Conservation (phyloP, 1,140 invertebrate genomes). For the Drosophila quadrilineata region DNA sequence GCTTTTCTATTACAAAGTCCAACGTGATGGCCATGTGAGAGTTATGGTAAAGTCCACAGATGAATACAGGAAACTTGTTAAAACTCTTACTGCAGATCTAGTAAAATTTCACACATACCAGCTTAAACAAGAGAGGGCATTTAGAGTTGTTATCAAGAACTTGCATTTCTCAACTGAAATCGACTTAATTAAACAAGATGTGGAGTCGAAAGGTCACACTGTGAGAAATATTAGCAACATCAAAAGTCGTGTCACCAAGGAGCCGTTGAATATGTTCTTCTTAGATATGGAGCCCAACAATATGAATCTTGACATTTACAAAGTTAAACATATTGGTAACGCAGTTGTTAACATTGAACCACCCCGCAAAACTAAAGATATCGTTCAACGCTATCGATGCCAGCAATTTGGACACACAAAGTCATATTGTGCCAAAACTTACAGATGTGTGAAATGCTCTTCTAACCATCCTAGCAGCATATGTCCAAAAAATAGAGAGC, state of each 20-base stretch:
- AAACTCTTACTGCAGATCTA: neutral
- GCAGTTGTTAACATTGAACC: constrained; percentile 62
- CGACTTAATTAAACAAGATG: constrained; percentile 16
- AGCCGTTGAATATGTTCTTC: constrained; percentile 66
- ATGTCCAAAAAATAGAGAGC: constrained; percentile 19
- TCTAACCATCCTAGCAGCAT: constrained; percentile 57
- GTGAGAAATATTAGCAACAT: constrained; percentile 45
- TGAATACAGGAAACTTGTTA: constrained; percentile 13
- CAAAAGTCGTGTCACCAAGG: constrained; percentile 48
- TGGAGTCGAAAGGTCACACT: constrained; percentile 13
- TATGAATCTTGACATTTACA: constrained; percentile 77
- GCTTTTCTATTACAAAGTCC: constrained; percentile 2
- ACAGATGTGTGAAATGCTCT: constrained; percentile 78
- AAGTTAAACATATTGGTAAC: constrained; percentile 56
- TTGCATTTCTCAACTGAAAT: constrained; percentile 34
- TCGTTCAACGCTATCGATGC: constrained; percentile 72
- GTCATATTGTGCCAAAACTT: constrained; percentile 55
- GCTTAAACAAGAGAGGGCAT: constrained; percentile 29
- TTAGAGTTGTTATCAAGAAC: constrained; percentile 44
- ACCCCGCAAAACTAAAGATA: constrained; percentile 49
- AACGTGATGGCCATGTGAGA: constrained; percentile 18
- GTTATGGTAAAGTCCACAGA: constrained; percentile 21
- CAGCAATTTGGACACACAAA: constrained; percentile 79
- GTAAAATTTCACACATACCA: constrained; percentile 32
- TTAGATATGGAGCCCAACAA: constrained; percentile 64